Conservation (phyloP, 2,113 vertebrate genomes). For the Rousettus leschenaultii region DNA sequence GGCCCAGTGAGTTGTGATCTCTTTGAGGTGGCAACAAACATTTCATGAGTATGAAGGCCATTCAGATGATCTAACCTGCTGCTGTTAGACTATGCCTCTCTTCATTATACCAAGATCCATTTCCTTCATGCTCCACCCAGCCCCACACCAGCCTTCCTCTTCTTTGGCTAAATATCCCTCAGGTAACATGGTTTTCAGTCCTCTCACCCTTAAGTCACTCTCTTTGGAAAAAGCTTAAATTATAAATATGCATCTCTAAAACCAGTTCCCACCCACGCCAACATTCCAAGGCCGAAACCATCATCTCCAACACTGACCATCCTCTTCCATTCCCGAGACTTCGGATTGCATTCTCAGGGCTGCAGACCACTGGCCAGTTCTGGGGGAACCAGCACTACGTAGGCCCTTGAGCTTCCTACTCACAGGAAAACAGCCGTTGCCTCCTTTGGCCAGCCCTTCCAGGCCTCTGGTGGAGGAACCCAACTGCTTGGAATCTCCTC, state of each 20-base stretch:
- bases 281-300: background rate
- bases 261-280: background rate
- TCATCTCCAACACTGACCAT: rapidly evolving
- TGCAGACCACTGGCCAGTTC: rapidly evolving
- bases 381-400: background rate
- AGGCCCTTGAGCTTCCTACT: background rate
- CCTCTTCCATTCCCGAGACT: background rate
- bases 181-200: background rate
- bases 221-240: background rate
- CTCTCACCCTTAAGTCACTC: background rate
- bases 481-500: background rate
- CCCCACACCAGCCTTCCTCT: background rate
- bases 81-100: background rate
- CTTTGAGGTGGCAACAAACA: background rate
- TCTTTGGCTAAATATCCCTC: background rate
- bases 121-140: background rate
- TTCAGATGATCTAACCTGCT: background rate
- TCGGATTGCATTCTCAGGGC: background rate
- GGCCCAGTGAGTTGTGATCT: background rate
- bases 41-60: background rate
- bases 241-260: background rate
- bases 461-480: background rate
- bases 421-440: background rate
- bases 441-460: background rate
- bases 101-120: background rate